Base-by-base conservation (phyloP, 2,797 vertebrate species). In the Simalia tracyae region DNA sequence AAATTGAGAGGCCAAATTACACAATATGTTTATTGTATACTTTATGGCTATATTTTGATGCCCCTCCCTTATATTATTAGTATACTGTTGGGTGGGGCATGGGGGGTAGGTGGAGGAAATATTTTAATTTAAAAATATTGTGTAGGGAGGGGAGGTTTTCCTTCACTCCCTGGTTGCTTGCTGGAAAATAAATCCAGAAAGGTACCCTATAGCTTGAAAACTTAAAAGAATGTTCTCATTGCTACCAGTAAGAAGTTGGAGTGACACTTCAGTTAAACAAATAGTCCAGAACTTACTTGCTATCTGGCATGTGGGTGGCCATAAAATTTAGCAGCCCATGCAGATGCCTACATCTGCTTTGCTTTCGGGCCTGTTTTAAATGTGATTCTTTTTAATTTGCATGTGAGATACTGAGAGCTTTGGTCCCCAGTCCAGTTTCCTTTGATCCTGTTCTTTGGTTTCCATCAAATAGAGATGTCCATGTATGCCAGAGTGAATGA, bases 401-500 rank as follows among this genome's bases (percentile, higher is more conserved):
- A 11, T 22, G 10, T 11, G 17, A 36, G 68, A 88, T n/a, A 31
- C 3, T 42, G 24, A 66, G 50, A 68, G 50, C 59, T 36, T 81
- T 84, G 36, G 7, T 81, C 19, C 36, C 8, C 42, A 22, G 19
- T 56, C 5, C 61, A 64, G 24, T 22, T 84, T 8, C 15, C 42
- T 63, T 61, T 87, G 57, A 90, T 81, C 12, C 50, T 59, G 11
- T 17, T 81, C 12, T 57, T 64, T 90, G 15, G 1, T 28, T 92
- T 15, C 63, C 56, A 89, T 93, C 72, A 92, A 68, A 89, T 59
- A 93, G 90, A 57, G 0, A 22, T 28, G 84, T 66, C 36, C 9
- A 94, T 84, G 84, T 5, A 91, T 19, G 36, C 17, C 87, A 85
- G 90, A 93, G 4, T 50, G 22, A 92, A 72, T 46, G 12, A 90